Percentiles rank a stretch among this genome's conserved stretches.
Evolutionary conservation across 2,113 vertebrate species (phyloP).

Genomic region (Bufo gargarizans): DNA sequence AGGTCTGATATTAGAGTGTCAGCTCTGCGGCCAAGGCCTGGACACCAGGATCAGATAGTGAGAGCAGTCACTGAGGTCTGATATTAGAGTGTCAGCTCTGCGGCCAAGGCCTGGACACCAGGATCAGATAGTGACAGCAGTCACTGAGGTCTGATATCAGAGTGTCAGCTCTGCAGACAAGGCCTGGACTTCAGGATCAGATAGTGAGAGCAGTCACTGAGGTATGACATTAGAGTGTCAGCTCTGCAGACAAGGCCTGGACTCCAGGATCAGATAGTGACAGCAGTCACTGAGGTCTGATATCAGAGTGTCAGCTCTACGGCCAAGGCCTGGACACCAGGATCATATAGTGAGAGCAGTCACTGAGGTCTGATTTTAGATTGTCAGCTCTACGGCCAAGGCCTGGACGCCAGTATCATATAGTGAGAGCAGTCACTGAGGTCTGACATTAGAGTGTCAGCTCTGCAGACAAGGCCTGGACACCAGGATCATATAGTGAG

Average conservation of each 20-base stretch:
- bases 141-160: constrained; percentile 20
- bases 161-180: neutral
- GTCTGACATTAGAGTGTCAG: neutral
- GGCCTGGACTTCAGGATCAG: neutral
- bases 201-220: neutral
- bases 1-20: too few species aligned
- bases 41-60: neutral
- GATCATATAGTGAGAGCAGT: neutral
- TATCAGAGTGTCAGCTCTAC: neutral
- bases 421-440: neutral
- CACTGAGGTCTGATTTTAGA: neutral
- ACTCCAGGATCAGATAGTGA: neutral
- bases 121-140: neutral
- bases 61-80: neutral
- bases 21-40: too few species aligned
- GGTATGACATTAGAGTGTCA: constrained; percentile 13
- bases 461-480: neutral
- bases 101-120: neutral
- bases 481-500: neutral
- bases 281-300: neutral
- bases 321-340: neutral
- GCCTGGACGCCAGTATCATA: neutral
- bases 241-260: neutral
- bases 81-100: neutral
- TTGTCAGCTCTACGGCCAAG: neutral